Base-by-base conservation (phyloP, 1,140 invertebrate species). In the Pogonomyrmex barbatus region DNA sequence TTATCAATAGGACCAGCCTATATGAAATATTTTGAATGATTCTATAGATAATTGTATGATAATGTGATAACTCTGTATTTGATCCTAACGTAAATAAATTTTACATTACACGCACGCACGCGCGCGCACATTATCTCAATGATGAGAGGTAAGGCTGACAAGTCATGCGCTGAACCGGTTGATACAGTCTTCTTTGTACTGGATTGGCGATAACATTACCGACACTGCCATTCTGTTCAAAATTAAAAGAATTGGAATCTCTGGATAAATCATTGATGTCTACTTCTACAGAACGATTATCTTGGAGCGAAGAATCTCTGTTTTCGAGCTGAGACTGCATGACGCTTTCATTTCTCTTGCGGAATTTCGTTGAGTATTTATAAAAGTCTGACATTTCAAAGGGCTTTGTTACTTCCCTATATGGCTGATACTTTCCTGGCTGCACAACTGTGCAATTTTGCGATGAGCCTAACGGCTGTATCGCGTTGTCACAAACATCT, bases 321-420 rank as follows among this genome's bases (percentile, higher is more conserved):
- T 65, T 92, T 12, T 54, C 54, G 12, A 73, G 0, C 14, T 83
- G 68, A 56, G 77, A 81, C 45, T 87, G 87, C 6, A 76, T 65
- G 2, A 33, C 71, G 0, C 81, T 85, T 85, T 94, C 94, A 5
- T 93, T 94, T 92, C 95, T 95, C 96, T 97, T 97, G 33, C 98
- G 96, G 94, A 97, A 98, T 92, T 98, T 98, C 42, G 98, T 98
- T 68, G 98, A 99, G 93, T 99, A 99, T 95, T 99, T 99, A 95
- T 99, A 99, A 95, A 99, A 99, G 94, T 99, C 98, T 0, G 98
- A 97, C 97, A 99, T 98, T 95, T 99, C 98, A 94, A 99, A 99
- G 14, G 98, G 98, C 94, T 99, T 99, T 0, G 98, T 98, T 50
- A 98, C 97, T 95, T 99, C 98, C 89, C 98, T 97, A 92, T 99